These are phyloP conservation scores for Tribolium castaneum DNA, from an alignment of 1,140 invertebrate species.

Conservation along the genomic window DNA sequence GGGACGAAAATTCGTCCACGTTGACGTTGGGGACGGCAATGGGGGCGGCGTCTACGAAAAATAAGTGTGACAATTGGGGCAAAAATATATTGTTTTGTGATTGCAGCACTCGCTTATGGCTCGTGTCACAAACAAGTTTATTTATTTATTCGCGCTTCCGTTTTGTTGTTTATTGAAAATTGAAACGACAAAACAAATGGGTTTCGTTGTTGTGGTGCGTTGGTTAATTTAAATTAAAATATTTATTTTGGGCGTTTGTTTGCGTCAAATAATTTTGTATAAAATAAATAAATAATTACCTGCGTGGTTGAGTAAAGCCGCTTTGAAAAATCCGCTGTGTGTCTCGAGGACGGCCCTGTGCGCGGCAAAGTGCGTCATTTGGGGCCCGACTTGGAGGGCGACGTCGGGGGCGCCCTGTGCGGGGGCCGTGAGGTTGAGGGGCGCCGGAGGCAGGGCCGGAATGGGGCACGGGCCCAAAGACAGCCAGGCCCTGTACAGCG, in stretches of 20 bases:
- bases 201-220: too few species aligned
- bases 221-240: too few species aligned
- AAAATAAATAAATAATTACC: slow-evolving; percentile 47
- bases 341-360: slow-evolving; percentile 74
- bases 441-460: slow-evolving; percentile 56
- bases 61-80: too few species aligned
- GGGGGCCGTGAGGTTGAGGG: slow-evolving; percentile 58
- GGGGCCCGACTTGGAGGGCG: slow-evolving; percentile 72
- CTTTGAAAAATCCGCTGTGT: slow-evolving; percentile 78
- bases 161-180: too few species aligned
- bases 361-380: slow-evolving; percentile 74
- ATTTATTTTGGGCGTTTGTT: too few species aligned
- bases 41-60: slow-evolving; percentile 55
- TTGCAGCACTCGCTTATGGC: too few species aligned
- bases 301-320: slow-evolving; percentile 63
- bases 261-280: too few species aligned
- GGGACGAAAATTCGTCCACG: slow-evolving; percentile 77
- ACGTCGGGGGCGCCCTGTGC: slow-evolving; percentile 70
- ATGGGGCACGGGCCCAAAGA: slow-evolving; percentile 56
- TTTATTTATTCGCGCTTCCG: too few species aligned
- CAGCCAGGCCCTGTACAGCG: slow-evolving; percentile 76
- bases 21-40: slow-evolving; percentile 70
- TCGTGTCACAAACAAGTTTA: too few species aligned
- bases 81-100: not conserved
- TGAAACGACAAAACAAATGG: too few species aligned